phyloP scores from a whole-genome alignment of 2,113 vertebrate genomes.

The Stigmatopora argus region DNA sequence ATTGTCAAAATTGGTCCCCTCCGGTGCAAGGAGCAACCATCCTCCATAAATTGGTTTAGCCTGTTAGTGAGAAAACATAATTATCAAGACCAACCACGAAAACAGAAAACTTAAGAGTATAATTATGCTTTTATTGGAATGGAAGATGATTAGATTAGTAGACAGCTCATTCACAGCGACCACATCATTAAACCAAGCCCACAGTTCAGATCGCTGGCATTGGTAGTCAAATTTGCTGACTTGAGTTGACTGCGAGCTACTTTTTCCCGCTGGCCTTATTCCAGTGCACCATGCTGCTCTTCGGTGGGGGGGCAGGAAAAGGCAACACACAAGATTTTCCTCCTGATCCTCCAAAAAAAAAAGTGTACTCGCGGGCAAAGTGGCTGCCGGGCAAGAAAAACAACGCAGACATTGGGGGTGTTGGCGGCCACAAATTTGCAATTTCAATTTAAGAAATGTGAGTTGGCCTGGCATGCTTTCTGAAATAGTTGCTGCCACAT shows the following conservation, averaged over 20 bases:
- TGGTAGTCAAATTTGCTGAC: conserved; percentile 24
- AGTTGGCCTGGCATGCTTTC: conserved; percentile 37
- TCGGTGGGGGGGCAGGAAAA: conserved; percentile 10
- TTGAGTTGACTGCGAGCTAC: conserved; percentile 41
- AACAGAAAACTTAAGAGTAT: conserved; percentile 8
- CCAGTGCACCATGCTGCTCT: conserved; percentile 53
- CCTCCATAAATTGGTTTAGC: conserved; percentile 76
- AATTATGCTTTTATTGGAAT: conserved; percentile 9
- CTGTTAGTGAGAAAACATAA: conserved; percentile 50
- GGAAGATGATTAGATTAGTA: conserved; percentile 2
- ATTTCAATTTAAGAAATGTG: conserved; percentile 39
- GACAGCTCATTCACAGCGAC: neutral
- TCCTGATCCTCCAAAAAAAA: conserved; percentile 61
- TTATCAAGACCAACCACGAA: conserved; percentile 21
- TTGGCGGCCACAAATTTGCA: conserved; percentile 44
- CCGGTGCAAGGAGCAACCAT: conserved; percentile 76
- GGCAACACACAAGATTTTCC: conserved; percentile 56
- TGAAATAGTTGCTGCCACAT: conserved; percentile 38
- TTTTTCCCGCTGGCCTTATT: conserved; percentile 47
- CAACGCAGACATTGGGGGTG: conserved; percentile 20
- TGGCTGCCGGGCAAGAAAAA: conserved; percentile 43
- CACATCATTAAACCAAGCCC: conserved; percentile 3
- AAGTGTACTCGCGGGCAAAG: conserved; percentile 44
- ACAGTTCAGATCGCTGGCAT: conserved; percentile 8
- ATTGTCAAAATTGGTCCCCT: conserved; percentile 79